Evolutionary conservation across 2,797 vertebrate genomes (phyloP), one percentile per base, ranked within the genome.

Genomic region (Syngnathus acus): DNA sequence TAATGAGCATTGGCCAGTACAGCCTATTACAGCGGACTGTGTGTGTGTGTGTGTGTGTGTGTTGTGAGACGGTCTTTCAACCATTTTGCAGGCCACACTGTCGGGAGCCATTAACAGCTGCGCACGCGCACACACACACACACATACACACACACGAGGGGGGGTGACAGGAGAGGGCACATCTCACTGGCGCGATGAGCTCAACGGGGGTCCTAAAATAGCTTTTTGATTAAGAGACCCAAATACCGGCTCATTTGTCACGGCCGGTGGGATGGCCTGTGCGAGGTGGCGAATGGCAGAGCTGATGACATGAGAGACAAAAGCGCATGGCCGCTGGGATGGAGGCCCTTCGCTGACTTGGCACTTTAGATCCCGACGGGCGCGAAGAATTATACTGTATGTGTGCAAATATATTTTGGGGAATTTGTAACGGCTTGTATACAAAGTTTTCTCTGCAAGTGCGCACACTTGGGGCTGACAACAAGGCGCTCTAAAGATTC

Each of bases 181-280:
- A 74, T 87, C 82, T 80, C 87, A 70, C 70, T 72, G 82, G 78
- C 81, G 65, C 54, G 43, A 70, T 62, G 1, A 69, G 80, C 80
- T 82, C 78, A 75, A 75, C 65, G 71, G 62, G 73, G 78, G 75
- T 68, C 80, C 82, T 65, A 68, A 89, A 89, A 90, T 89, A 91
- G 84, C 84, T 76, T 71, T 84, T 84, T 88, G 89, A 90, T 89
- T 88, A 89, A 86, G 78, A 82, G 83, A 84, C 80, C 76, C 78
- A 86, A 87, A 90, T 89, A 87, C 85, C 78, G 86, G 79, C 82
- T 80, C 68, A 85, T 89, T 84, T 85, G 82, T 87, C 85, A 80
- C 45, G 69, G 47, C 69, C 71, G 66, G 62, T 4, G 70, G 71
- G 68, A 72, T 65, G 67, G 50, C 74, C 67, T 66, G 71, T 67